Base-by-base conservation (phyloP, 1,140 invertebrate species). In the Pectinophora gossypiella region DNA sequence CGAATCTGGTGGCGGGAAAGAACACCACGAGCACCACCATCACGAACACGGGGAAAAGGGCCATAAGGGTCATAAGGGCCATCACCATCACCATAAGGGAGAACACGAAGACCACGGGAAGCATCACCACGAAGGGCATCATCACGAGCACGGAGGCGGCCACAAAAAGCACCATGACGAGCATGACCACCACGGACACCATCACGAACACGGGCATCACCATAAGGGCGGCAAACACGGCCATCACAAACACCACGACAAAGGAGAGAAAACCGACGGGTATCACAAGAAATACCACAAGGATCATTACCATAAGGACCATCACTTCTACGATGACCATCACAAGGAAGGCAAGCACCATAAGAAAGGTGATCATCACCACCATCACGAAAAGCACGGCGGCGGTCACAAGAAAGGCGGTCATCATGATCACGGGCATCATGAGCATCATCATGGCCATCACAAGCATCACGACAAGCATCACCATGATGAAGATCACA, bases 1-100 rank as follows among this genome's bases (percentile, higher is more conserved):
- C 21, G 91, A 91, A 57, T 90, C 92, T 55, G 91, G 92, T 35
- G 93, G 92, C 38, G 82, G 80, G 21, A 68, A 86, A 38, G 67
- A 84, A n/a, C 82, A 85, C 40, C 82, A 85, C 40, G 65, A 47
- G 10, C 64, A 85, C 48, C 82, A 85, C 40, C 82, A 85, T 20
- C 82, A 85, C 42, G 79, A 85, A 5, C 82, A 85, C 23, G 79
- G 77, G 1, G 58, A 76, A 5, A 76, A 85, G 20, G 82, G 69
- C 40, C 77, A 83, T 51, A 85, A 85, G 47, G 82, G 82, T 9
- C 82, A 85, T 50, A 78, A 85, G 56, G 79, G 76, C 21, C 81
- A 85, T 46, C 81, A 85, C 48, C 81, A 85, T 40, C 81, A 85
- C 40, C 79, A 85, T 47, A 83, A 85, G 23, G 82, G 82, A 9